Evolutionary conservation across 2,888 invertebrate species (phyloP), one percentile per base, ranked within the genome.

Genomic region (Limnephilus marmoratus): DNA sequence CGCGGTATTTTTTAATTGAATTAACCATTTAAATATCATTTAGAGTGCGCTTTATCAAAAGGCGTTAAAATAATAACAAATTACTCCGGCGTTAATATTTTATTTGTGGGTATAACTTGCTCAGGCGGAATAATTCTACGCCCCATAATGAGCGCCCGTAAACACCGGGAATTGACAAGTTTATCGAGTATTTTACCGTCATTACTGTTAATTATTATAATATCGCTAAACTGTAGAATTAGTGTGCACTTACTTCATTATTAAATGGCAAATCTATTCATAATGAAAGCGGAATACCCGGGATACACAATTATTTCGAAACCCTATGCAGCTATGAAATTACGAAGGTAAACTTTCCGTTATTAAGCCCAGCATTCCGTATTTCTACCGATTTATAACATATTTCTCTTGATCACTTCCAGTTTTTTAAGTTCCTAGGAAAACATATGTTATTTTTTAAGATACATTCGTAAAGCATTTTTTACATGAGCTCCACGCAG

Each of bases 1-100:
- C 37, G 37, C 0, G 88, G 88, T 81, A 81, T 89, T 82, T 82
- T 90, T 45, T 81, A 82, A 90, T 90, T 90, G 90, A 90, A 90
- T 90, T 90, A 90, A 90, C 82, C 81, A 90, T 41, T 88, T 45
- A 92, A 92, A 92, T 92, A 53, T 53, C 4, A 18, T 90, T 86
- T 92, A 90, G 53, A 49, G 89, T 88, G 85, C 92, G 90, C 53
- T 92, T 90, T 83, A 88, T 91, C 90, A 90, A 90, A 91, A 92
- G 88, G 92, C 92, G 90, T 92, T 88, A 88, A 90, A 92, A 92
- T 92, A 92, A 92, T 91, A 86, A 90, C 45, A 82, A 90, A 68
- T 41, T 81, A 81, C 88, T n/a, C 41, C 11, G 81, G 41, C 41
- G 15, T 12, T 68, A 80, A 88, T 53, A 88, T 80, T 49, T 80